Evolutionary conservation across 2,888 invertebrate species (phyloP).

Genomic region (Melieria picta): DNA sequence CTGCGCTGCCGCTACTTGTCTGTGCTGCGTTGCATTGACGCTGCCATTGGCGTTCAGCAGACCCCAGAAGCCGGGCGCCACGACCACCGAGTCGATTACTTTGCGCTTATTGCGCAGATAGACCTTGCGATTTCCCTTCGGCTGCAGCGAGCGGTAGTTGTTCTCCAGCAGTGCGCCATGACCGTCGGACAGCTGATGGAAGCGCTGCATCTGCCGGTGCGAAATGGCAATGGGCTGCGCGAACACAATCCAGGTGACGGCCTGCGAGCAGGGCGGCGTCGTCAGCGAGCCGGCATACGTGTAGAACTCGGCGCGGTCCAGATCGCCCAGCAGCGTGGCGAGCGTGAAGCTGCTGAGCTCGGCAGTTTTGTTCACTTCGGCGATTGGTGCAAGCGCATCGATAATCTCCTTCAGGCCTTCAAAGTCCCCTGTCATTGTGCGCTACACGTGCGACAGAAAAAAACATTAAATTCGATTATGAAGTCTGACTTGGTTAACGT

Average conservation of each 20-base stretch:
- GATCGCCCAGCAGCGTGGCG: conserved; percentile 32
- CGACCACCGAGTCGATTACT: conserved; percentile 24
- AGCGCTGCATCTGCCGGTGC: conserved; percentile 36
- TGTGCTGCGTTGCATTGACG: not conserved
- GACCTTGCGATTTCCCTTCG: conserved; percentile 41
- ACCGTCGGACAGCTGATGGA: conserved; percentile 39
- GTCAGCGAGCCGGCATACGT: conserved; percentile 44
- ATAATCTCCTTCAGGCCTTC: conserved; percentile 39
- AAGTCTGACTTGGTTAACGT: conserved; percentile 8
- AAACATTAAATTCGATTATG: not conserved
- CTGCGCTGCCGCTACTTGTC: not conserved
- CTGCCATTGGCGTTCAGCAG: conserved; percentile 10
- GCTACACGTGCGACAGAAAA: not conserved
- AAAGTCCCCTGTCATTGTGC: conserved; percentile 18
- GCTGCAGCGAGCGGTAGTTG: conserved; percentile 45
- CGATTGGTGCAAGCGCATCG: conserved; percentile 37
- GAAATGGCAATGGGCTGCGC: conserved; percentile 38
- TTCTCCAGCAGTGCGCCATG: conserved; percentile 41
- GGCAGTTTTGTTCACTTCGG: conserved; percentile 38
- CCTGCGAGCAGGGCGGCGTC: conserved; percentile 46
- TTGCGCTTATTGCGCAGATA: conserved; percentile 35
- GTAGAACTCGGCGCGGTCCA: conserved; percentile 39
- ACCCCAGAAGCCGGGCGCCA: conserved; percentile 20
- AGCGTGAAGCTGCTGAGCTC: conserved; percentile 40
- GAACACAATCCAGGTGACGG: conserved; percentile 45